phyloP scores from a whole-genome alignment of 2,888 invertebrate genomes.

The Epirrhoe tristata region DNA sequence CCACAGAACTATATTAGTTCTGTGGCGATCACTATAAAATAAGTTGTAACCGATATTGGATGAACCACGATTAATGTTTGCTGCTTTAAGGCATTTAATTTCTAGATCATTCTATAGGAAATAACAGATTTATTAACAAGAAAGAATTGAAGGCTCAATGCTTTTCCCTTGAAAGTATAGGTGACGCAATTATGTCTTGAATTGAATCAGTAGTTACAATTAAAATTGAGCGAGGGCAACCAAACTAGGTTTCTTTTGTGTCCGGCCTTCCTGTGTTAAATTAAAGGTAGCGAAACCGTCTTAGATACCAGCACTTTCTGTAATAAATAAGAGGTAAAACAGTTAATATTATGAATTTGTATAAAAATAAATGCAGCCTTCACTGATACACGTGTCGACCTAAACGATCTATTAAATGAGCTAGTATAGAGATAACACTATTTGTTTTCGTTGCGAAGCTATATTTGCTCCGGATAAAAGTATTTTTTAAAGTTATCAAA shows the following conservation, averaged over 20 bases:
- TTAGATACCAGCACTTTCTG: not conserved
- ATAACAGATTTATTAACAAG: not conserved
- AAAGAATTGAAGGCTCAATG: not conserved
- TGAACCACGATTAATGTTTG: not conserved
- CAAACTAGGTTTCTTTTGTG: conserved; percentile 17
- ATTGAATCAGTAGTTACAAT: conserved; percentile 27
- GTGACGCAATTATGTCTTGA: conserved; percentile 29
- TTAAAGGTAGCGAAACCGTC: conserved; percentile 8
- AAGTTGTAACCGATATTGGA: not conserved
- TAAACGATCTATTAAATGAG: conserved; percentile 46
- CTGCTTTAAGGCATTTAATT: not conserved
- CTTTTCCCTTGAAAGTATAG: conserved; percentile 23
- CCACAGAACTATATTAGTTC: too few species aligned
- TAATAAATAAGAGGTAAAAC: not conserved
- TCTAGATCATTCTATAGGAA: not conserved
- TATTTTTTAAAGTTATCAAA: conserved; percentile 41
- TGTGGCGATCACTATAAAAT: too few species aligned
- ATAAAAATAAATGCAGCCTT: conserved; percentile 24
- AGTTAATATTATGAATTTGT: conserved; percentile 12
- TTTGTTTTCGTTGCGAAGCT: conserved; percentile 56
- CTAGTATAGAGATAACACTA: conserved; percentile 57
- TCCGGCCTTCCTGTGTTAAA: conserved; percentile 10
- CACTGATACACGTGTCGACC: conserved; percentile 42
- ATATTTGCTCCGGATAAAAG: conserved; percentile 47
- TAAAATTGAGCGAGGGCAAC: conserved; percentile 20